Percentiles rank a stretch among this genome's conserved stretches.
These are phyloP conservation scores for Troides aeacus DNA, from an alignment of 2,888 invertebrate species.

Conservation along the genomic window DNA sequence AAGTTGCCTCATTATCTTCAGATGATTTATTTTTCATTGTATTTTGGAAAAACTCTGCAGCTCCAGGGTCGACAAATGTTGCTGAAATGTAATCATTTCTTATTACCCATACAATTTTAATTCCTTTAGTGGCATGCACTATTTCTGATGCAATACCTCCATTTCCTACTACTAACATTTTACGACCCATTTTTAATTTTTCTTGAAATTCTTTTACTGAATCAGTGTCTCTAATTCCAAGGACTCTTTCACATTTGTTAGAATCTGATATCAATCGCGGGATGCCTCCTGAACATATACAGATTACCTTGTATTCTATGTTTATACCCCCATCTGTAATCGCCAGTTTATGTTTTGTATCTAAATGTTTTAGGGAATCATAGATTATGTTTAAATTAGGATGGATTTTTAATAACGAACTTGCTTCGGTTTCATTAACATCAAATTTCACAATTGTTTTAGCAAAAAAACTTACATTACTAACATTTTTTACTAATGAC, in stretches of 20 bases:
- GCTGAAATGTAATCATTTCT: constrained; percentile 95
- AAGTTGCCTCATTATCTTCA: constrained; percentile 40
- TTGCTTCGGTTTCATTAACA: constrained; percentile 86
- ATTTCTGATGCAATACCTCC: constrained; percentile 99
- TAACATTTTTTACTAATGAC: constrained; percentile 92
- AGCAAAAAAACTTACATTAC: constrained; percentile 90
- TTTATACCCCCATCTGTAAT: constrained; percentile 74
- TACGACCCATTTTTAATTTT: constrained; percentile 83
- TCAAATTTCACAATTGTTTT: constrained; percentile 92
- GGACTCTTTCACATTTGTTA: constrained; percentile 81
- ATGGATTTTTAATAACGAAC: constrained; percentile 80
- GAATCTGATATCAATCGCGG: constrained; percentile 87
- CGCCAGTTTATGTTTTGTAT: constrained; percentile 75
- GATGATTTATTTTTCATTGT: constrained; percentile 51
- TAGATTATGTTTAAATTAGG: constrained; percentile 85
- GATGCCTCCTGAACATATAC: constrained; percentile 93
- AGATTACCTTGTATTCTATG: constrained; percentile 88
- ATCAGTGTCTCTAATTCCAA: constrained; percentile 97
- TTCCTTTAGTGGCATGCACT: constrained; percentile 90
- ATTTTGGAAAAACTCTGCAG: constrained; percentile 93
- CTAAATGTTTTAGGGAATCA: constrained; percentile 81
- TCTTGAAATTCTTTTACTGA: constrained; percentile 90
- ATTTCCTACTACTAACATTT: constrained; percentile 94
- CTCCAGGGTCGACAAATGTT: constrained; percentile 97
- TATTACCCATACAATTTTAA: constrained; percentile 95